A percentile compares a stretch with the other conserved stretches of the same genome.
Conservation (phyloP, 2,113 vertebrate genomes). For the Rattus norvegicus region GRCr8 NC_086022.1:37819501-37820000, state of each 20-base stretch:
- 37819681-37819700: neutral
- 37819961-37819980: neutral
- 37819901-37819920: neutral
- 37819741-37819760: neutral
- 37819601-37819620: no score
- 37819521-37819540: neutral
- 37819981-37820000: neutral
- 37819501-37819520: neutral
- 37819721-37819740: no score
- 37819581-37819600: neutral
- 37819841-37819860: neutral
- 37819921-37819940: neutral
- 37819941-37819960: neutral
- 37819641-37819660: neutral
- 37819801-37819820: neutral
- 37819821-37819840: neutral
- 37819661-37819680: neutral
- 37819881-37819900: neutral
- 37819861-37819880: neutral
- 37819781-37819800: neutral
- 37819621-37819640: neutral
- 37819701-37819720: neutral
- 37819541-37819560: neutral
- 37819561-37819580: neutral
- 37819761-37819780: neutral